A percentile compares a stretch with the other conserved stretches of the same genome.
phyloP scores from a whole-genome alignment of 2,888 invertebrate genomes.

The Anthoptus insignis region DNA sequence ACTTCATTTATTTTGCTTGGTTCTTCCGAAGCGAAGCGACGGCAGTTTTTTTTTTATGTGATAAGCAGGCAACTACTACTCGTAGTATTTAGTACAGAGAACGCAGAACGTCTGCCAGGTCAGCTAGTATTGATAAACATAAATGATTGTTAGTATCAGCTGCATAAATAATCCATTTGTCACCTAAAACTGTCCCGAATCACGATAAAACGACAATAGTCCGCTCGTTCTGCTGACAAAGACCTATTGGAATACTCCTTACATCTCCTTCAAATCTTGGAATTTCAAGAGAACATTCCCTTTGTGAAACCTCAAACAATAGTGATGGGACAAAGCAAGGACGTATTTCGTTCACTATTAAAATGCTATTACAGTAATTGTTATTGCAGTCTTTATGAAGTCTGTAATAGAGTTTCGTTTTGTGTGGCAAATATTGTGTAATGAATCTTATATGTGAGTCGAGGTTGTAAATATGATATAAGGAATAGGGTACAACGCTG shows the following conservation, averaged over 20 bases:
- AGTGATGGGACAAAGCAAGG: conserved; percentile 82
- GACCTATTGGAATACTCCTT: conserved; percentile 52
- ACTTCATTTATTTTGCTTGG: no score
- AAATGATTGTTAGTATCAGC: no score
- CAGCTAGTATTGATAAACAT: no score
- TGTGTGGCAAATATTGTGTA: conserved; percentile 32
- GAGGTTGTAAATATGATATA: conserved; percentile 26
- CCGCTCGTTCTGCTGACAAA: conserved; percentile 50
- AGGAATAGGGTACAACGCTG: not conserved
- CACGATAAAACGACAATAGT: conserved; percentile 23
- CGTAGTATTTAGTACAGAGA: no score
- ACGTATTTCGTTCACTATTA: conserved; percentile 81
- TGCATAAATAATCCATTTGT: conserved; percentile 22
- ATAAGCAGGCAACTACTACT: no score
- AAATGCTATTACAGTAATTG: conserved; percentile 71
- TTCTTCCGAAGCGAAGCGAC: no score
- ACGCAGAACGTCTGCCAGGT: no score
- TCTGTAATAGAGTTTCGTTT: conserved; percentile 40
- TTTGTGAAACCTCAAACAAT: conserved; percentile 68
- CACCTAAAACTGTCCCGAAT: conserved; percentile 22
- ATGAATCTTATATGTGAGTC: conserved; percentile 23
- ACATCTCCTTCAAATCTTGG: conserved; percentile 61
- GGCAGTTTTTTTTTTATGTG: no score
- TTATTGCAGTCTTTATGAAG: conserved; percentile 25
- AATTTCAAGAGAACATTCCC: conserved; percentile 63